Percentiles rank a stretch among this genome's conserved stretches.
Evolutionary conservation across 2,888 invertebrate genomes (phyloP).

Genomic region (Cantharis rustica): DNA sequence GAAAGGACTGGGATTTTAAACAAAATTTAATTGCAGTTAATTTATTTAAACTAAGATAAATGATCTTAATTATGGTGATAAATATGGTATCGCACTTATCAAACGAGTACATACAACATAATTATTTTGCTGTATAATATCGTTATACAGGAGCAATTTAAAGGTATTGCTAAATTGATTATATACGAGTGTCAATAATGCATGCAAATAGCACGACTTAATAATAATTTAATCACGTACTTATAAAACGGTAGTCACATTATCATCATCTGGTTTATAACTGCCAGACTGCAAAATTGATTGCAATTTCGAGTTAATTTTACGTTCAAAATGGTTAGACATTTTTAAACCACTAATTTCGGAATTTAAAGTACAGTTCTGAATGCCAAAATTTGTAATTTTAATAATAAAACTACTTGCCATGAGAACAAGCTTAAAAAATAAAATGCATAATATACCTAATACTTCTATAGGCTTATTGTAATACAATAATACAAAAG

Average conservation of each 20-base stretch:
- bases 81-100: slow-evolving; percentile 8
- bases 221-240: slow-evolving; percentile 1
- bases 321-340: too few species aligned
- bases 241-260: not conserved
- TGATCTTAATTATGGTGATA: slow-evolving; percentile 25
- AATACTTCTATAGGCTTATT: too few species aligned
- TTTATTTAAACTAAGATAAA: slow-evolving; percentile 13
- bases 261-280: not conserved
- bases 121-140: not conserved
- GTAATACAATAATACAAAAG: too few species aligned
- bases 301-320: not conserved
- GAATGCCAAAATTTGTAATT: too few species aligned
- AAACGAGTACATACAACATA: not conserved
- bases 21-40: slow-evolving; percentile 6
- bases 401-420: too few species aligned
- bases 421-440: too few species aligned
- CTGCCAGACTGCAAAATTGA: not conserved
- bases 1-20: not conserved
- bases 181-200: slow-evolving; percentile 14
- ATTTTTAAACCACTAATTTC: too few species aligned
- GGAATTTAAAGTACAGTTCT: too few species aligned
- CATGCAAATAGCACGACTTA: slow-evolving; percentile 2
- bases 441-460: too few species aligned
- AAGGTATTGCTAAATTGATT: slow-evolving; percentile 16
- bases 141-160: slow-evolving; percentile 11